Base-by-base conservation (phyloP, 2,888 invertebrate genomes). In the Cosmopolites sordidus region DNA sequence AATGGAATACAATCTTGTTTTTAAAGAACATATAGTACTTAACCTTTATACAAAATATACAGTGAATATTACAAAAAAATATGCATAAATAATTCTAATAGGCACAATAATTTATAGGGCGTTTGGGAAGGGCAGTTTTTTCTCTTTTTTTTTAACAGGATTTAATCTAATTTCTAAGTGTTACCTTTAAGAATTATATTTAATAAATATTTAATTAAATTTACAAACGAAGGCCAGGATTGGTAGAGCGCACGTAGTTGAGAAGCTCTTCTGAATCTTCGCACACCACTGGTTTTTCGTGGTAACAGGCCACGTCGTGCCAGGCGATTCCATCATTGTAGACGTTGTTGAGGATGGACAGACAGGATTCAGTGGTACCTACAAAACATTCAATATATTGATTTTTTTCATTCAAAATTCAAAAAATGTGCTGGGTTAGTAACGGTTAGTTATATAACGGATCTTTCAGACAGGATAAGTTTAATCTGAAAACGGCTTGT, bases 301-400 rank as follows among this genome's bases (percentile, higher is more conserved):
- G 92, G 75, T 92, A 92, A 75, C 92, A 92, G 60, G 92, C 92
- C 48, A 92, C 92, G 74, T 92, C 92, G 76, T 92, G 92, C 92
- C 92, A 93, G 61, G 89, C 90, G 71, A 93, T 90, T 60, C 92
- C 92, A 70, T 93, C 93, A 69, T 87, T 90, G 81, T 93, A 93
- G 5, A 93, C 92, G 74, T 93, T 93, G 79, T 93, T 92, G 59
- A 93, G 79, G 58, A 92, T 81, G 51, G 90, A 87, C 67, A 93
- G 74, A 67, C 93, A 93, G 30, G 92, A 91, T 73, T 93, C 92
- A 59, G 83, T 83, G 58, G 92, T 92, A 56, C 59, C 59, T 59
- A 15, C 9, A 40, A 16, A 3, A 9, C 16, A 16, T 40, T 38
- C 4, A 16, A 40, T 40, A 40, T 12, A 5, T 38, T 12, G 4